Evolutionary conservation across 2,888 invertebrate species (phyloP), one percentile per base, ranked within the genome.

Genomic region (Brachypalpus laphriformis): DNA sequence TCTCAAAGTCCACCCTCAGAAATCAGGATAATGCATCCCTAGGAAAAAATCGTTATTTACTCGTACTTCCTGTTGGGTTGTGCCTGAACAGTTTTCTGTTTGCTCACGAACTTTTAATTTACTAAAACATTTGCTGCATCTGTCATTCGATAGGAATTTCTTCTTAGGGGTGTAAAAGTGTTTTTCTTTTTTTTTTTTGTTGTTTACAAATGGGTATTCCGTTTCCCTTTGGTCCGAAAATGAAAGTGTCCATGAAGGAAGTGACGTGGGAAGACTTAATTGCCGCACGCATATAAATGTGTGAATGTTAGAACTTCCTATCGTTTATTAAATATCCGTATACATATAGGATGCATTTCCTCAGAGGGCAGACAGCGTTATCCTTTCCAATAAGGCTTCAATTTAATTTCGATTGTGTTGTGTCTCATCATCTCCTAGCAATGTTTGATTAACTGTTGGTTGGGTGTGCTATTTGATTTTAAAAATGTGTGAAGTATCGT

Each of bases 101-200:
- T 83, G 49, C 83, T 74, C 72, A 83, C 68, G 72, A 78, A 78
- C 78, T 83, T 83, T 83, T 83, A 85, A 85, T 85, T 75, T 80
- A 75, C 70, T 81, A 70, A 81, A 70, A 81, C 81, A 71, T 65
- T 74, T 75, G 81, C 75, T 80, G 75, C 83, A 85, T 80, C 83
- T 85, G 83, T 81, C 81, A 75, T 74, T 75, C 11, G 51, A 81
- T 63, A 57, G 49, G 57, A 78, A 63, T 78, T 68, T 63, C 49
- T 57, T 68, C 11, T 22, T 11, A 8, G 76, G 76, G 66, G 68
- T 83, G 78, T 72, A 68, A 66, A 66, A 82, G 45, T 82, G 77
- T 37, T 37, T 34, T 37, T n/a, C n/a, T n/a, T n/a, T n/a, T n/a
- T n/a, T n/a, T n/a, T n/a, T n/a, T n/a, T n/a, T 34, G 8, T 3